Base-by-base conservation (phyloP, 2,113 vertebrate genomes). In the Bombycilla garrulus region DNA sequence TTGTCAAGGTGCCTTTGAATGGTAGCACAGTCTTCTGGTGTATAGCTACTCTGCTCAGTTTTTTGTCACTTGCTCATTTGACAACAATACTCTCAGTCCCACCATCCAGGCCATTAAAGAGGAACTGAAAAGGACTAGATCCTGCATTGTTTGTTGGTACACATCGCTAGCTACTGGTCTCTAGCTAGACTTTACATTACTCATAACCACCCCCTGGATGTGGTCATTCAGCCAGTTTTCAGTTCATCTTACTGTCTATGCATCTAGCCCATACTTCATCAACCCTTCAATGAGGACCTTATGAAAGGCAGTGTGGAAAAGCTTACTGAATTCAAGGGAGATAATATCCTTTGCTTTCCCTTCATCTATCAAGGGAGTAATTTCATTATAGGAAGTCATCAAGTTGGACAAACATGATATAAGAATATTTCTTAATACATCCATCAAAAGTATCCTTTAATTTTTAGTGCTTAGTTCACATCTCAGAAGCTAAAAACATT, bases 141-240 rank as follows among this genome's bases (percentile, higher is more conserved):
- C 4, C 9, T n/a, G 6, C 26, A 16, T 7, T 29, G 6, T 15
- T 22, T 2, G 0, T 22, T 87, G 60, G 45, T 17, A 3, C 67
- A 56, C 54, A 18, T 5, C 0, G 0, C 22, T 64, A 50, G 35
- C 21, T 73, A 38, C 13, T 31, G 9, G 29, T 26, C 17, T 72
- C 17, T 67, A 56, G 12, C 10, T 22, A 28, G 38, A 20, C 28
- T 51, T 82, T 33, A 4, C 48, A 24, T 11, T 15, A 19, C 12
- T 61, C 14, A 40, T 48, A 9, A 61, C 12, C 29, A 72, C 17
- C 4, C 33, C 44, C 29, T 64, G 38, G 29, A 45, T 6, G 6
- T 42, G 23, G 47, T 50, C 20, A 56, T 65, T 60, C 24, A 53
- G 9, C 1, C 23, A 29, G 26, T 60, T 87, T 81, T 84, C 40